Conservation (phyloP, 2,797 vertebrate genomes). For the Glossophaga mutica region DNA sequence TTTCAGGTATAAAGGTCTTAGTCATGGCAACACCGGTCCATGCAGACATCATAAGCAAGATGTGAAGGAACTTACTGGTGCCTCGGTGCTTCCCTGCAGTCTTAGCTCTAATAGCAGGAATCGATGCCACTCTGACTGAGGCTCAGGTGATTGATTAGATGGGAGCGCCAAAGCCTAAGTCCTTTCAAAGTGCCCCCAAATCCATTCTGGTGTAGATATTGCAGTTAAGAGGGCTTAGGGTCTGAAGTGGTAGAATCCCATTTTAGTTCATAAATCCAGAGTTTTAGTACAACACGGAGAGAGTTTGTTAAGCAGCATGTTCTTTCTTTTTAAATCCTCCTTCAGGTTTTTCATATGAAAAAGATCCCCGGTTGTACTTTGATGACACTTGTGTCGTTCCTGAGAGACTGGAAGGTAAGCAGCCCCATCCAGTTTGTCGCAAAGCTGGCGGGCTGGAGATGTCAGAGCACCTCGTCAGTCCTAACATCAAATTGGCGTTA, state of each 20-base stretch:
- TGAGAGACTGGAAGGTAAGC: conserved; percentile 92
- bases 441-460: not conserved
- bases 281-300: not conserved
- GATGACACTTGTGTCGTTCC: conserved; percentile 96
- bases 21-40: not conserved
- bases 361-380: conserved; percentile 92
- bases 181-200: not conserved
- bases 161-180: not conserved
- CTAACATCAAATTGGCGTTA: not conserved
- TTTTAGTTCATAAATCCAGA: not conserved
- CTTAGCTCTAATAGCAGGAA: not conserved
- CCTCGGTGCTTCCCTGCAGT: not conserved
- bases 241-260: not conserved
- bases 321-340: conserved; percentile 26
- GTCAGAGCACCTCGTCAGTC: not conserved
- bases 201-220: not conserved
- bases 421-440: not conserved
- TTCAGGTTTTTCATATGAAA: conserved; percentile 92
- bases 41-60: not conserved
- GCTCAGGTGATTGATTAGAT: not conserved
- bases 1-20: conserved; percentile 35
- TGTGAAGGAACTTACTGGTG: not conserved
- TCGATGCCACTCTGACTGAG: not conserved
- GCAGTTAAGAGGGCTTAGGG: not conserved
- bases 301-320: not conserved